Evolutionary conservation across 1,140 invertebrate species (phyloP).

Genomic region (Hyposmocoma kahamanoa): DNA sequence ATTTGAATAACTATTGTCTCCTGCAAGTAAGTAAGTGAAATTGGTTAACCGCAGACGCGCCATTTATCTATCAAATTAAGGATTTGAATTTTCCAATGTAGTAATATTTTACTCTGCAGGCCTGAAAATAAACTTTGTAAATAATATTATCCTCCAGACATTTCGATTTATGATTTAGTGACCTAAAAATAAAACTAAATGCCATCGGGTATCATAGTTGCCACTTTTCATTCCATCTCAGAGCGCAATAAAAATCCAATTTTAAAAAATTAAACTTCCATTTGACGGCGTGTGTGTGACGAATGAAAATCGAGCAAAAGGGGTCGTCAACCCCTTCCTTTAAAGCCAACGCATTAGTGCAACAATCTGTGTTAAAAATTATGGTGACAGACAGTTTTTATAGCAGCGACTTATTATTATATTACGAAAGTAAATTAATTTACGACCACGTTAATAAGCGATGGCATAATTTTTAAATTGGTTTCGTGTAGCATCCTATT

Average conservation of each 20-base stretch:
- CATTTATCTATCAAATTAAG: no score
- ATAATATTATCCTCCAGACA: no score
- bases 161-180: no score
- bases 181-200: no score
- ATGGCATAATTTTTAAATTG: conserved; percentile 35
- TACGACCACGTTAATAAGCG: conserved; percentile 44
- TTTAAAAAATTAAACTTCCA: conserved; percentile 65
- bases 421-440: conserved; percentile 58
- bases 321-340: conserved; percentile 47
- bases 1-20: no score
- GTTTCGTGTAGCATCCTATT: conserved; percentile 15
- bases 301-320: conserved; percentile 46
- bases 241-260: conserved; percentile 62
- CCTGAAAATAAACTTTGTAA: no score
- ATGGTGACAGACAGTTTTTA: conserved; percentile 60
- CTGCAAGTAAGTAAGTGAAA: no score
- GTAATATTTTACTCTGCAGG: no score
- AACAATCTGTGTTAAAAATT: conserved; percentile 63
- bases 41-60: no score
- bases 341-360: conserved; percentile 36
- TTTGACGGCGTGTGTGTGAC: conserved; percentile 61
- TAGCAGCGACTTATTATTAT: conserved; percentile 38
- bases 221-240: conserved; percentile 36
- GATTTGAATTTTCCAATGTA: no score
- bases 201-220: no score